Evolutionary conservation across 2,113 vertebrate genomes (phyloP).

Genomic region (Hiodon tergisus): DNA sequence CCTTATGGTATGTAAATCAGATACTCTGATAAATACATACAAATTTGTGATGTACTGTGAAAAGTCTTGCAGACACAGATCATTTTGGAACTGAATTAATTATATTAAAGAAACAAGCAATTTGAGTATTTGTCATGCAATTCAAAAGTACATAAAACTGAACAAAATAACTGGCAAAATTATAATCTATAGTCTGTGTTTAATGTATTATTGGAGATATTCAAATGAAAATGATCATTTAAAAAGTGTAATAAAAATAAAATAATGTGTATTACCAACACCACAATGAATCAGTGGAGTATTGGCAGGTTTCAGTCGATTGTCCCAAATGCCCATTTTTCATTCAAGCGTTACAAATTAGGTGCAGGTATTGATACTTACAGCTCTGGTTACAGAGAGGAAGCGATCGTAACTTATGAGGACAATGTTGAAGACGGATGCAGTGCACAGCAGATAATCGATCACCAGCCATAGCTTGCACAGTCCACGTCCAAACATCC

Average conservation of each 20-base stretch:
- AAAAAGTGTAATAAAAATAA: too few relatives aligned
- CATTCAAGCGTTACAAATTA: neutral
- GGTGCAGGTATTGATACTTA: slow-evolving; percentile 58
- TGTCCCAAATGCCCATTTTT: neutral
- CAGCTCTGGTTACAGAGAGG: slow-evolving; percentile 82
- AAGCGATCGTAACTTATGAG: slow-evolving; percentile 90
- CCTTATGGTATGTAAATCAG: neutral
- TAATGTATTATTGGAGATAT: too few relatives aligned
- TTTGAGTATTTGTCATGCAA: neutral
- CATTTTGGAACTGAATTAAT: neutral
- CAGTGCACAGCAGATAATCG: slow-evolving; percentile 80
- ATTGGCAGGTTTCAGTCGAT: neutral
- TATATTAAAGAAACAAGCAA: neutral
- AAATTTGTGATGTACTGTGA: slow-evolving; percentile 1
- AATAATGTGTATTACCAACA: too few relatives aligned
- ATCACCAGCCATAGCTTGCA: slow-evolving; percentile 77
- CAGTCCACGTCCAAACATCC: slow-evolving; percentile 67
- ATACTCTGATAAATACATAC: neutral
- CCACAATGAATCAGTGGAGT: too few relatives aligned
- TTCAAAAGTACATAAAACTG: neutral
- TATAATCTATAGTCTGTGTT: too few relatives aligned
- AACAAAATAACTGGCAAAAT: neutral
- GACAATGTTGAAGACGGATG: slow-evolving; percentile 84
- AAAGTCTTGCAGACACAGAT: neutral
- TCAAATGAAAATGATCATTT: too few relatives aligned